Conservation (phyloP, 2,113 vertebrate species). For the Campylorhamphus procurvoides region DNA sequence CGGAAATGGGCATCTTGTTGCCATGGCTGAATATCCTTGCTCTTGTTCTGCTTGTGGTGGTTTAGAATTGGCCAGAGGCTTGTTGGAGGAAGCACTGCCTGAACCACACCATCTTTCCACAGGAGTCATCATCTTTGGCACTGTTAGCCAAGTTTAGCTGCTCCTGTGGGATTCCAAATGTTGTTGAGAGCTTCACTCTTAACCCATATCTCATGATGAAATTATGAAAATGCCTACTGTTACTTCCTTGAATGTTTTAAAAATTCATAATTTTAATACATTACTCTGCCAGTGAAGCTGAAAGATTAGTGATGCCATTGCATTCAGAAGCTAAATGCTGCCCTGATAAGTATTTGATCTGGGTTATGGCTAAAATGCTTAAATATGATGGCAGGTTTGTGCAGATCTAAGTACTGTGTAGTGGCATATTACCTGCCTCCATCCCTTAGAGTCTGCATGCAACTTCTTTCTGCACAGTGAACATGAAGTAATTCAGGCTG, state of each 20-base stretch:
- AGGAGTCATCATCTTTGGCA: not conserved
- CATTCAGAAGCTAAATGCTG: not conserved
- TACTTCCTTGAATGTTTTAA: not conserved
- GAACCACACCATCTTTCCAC: not conserved
- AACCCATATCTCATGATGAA: not conserved
- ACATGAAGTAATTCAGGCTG: not conserved
- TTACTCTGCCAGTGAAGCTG: not conserved
- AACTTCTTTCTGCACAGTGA: not conserved
- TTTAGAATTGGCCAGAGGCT: not conserved
- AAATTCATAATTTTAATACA: not conserved
- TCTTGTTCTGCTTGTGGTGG: not conserved
- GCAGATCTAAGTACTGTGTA: not conserved
- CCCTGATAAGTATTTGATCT: not conserved
- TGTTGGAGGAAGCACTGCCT: not conserved
- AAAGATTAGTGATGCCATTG: not conserved
- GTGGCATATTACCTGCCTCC: not conserved
- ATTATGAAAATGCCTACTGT: not conserved
- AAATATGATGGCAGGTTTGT: not conserved
- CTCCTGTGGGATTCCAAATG: not conserved
- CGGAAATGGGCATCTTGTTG: not conserved
- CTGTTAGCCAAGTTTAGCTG: not conserved
- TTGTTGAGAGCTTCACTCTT: not conserved
- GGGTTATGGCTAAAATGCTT: not conserved
- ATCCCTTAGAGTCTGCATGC: not conserved
- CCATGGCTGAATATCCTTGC: not conserved